Base-by-base conservation (phyloP, 2,888 invertebrate genomes). In the Thymelicus lineola region DNA sequence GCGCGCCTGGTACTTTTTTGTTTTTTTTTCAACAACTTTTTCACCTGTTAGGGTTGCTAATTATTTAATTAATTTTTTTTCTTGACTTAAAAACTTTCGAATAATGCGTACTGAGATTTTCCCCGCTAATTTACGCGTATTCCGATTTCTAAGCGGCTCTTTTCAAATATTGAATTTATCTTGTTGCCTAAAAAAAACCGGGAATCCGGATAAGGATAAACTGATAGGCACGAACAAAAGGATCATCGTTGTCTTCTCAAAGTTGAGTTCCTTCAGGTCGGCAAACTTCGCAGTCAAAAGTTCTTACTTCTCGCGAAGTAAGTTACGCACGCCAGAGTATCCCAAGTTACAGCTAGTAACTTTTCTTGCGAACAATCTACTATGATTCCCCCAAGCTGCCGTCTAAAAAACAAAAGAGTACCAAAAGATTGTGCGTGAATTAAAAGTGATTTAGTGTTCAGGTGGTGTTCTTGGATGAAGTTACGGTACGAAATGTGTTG, bases 201-300 rank as follows among this genome's bases (percentile, higher is more conserved):
- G 12, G 46, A 46, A 61, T 61, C 45, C 28, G 45, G 55, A 10
- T 50, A 20, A 42, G 15, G 45, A 45, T n/a, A 38, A 63, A 63
- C 45, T 63, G 59, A 69, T 69, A 50, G 62, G 58, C 28, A 59
- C 42, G n/a, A n/a, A 35, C 36, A 70, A 75, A 78, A 74, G 73
- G 77, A 68, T 76, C 73, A 75, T 68, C 74, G 75, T 76, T 73
- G 74, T 71, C 71, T 60, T 45, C 48, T 45, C 55, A 86, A 89
- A 88, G 82, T 90, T 89, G 78, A 84, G 86, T 84, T 88, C 86
- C 85, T 85, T 82, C 80, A 86, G 85, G 85, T 84, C 82, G 85
- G 79, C 79, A 80, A 90, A 90, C 86, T 91, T 91, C 80, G 79
- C 84, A 87, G 90, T 85, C 87, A 85, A 89, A 90, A 91, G 86